Evolutionary conservation across 2,113 vertebrate genomes (phyloP), one percentile per base, ranked within the genome.

Genomic region (Chaenocephalus aceratus): DNA sequence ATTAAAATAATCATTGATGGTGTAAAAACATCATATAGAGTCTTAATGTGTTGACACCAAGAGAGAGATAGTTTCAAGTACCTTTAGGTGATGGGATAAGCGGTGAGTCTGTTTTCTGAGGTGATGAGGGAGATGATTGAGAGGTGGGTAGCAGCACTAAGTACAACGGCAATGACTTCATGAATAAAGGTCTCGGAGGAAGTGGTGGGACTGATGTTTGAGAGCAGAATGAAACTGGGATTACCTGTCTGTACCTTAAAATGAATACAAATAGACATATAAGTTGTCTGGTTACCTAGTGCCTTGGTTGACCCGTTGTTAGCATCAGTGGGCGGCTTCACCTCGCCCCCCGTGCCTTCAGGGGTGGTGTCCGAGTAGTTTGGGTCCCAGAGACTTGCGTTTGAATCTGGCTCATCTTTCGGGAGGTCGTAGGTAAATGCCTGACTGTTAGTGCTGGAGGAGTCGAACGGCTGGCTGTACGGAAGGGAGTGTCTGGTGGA

Each of bases 91-190:
- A 16, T 6, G 53, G 3, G 16, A 10, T 11, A 10, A 0, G 10
- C 14, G 61, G 0, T 16, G 63, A 34, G 6, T 58, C 6, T 7
- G 53, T 56, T 46, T 83, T 69, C 8, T 45, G 64, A 67, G 78
- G 49, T 14, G 63, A 68, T 12, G 78, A 57, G 34, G 81, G 1
- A 21, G 75, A 0, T 8, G 76, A 36, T n/a, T 3, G 2, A 11
- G 61, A 3, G 0, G 67, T 21, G 0, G 92, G 88, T 21, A 93
- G 51, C 14, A 94, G 4, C 23, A 56, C 4, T 63, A 92, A 0
- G 49, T 94, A 95, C 9, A 89, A 85, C 36, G 93, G 94, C 12
- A 82, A 15, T 5, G 11, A 66, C 46, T 52, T 84, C 83, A 93
- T 60, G 44, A 90, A 88, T 3, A 62, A 63, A 2, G 93, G 90